Evolutionary conservation across 2,888 invertebrate species (phyloP).

Genomic region (Machimus atricapillus): DNA sequence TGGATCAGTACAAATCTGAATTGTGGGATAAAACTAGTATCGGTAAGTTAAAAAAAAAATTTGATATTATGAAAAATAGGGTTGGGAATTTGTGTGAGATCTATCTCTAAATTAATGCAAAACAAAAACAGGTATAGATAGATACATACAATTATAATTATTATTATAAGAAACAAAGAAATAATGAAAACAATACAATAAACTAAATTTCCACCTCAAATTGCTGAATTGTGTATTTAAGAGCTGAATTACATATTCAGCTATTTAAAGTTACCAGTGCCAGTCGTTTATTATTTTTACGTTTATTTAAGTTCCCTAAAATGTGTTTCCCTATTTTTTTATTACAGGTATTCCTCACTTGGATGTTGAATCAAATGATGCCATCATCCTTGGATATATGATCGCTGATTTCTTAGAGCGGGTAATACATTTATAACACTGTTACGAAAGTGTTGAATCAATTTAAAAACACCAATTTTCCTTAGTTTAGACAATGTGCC

Average conservation of each 20-base stretch:
- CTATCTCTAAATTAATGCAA: too few species aligned
- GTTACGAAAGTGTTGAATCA: neutral
- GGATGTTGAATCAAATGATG: constrained; percentile 96
- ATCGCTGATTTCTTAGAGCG: constrained; percentile 91
- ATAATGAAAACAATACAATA: too few species aligned
- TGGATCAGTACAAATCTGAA: constrained; percentile 94
- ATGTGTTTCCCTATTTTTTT: neutral
- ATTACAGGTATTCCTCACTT: constrained; percentile 74
- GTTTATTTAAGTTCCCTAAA: neutral
- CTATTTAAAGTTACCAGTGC: too few species aligned
- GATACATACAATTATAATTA: too few species aligned
- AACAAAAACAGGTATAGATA: too few species aligned
- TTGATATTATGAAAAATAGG: too few species aligned
- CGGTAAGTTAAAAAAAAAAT: constrained; percentile 67
- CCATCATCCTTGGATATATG: constrained; percentile 94
- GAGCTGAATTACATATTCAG: too few species aligned
- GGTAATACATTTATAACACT: constrained; percentile 59
- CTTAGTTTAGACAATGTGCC: constrained; percentile 76
- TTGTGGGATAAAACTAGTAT: constrained; percentile 88
- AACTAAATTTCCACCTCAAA: too few species aligned
- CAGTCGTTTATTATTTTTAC: neutral
- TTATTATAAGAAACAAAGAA: too few species aligned
- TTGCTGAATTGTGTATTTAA: too few species aligned
- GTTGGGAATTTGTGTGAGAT: too few species aligned
- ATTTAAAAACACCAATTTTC: neutral